Evolutionary conservation across 2,113 vertebrate species (phyloP), one percentile per base, ranked within the genome.

Genomic region (Spermophilus dauricus): DNA sequence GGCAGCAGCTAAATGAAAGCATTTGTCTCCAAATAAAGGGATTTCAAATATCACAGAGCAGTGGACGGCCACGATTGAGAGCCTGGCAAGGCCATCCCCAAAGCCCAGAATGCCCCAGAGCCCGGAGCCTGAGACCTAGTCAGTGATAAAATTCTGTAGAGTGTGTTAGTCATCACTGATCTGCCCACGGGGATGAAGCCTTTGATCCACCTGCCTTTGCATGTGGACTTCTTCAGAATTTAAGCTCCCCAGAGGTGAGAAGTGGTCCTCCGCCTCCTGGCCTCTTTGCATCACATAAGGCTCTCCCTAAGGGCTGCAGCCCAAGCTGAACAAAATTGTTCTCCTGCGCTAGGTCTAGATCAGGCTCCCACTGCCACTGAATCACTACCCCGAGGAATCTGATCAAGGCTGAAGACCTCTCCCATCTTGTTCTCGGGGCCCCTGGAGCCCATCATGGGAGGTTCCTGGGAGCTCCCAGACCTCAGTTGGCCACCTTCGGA

Each of bases 1-100:
- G 86, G 83, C 94, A 94, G 89, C 39, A 85, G 92, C 86, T 95
- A 95, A 97, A 96, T 81, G 96, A 93, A 95, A 96, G 78, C 92
- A 95, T 89, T 78, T 84, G 89, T 84, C 89, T 96, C 75, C 75
- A 65, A 70, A 94, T 76, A 89, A 82, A 95, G 70, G 20, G 51
- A 75, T 81, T 86, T 73, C 42, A 45, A 76, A 80, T 39, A 16
- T 39, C 48, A 4, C 2, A 5, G n/a, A 75, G 22, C 28, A 48
- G 73, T 22, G 73, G 45, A 26, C 37, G 72, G 78, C 42, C n/a
- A 42, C 6, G 63, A 78, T 11, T 34, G 2, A 72, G 58, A 56
- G 16, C 86, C 67, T 32, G 18, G 51, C 24, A 0, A 39, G 92
- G 34, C 67, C 88, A 6, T n/a, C 24, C 13, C 39, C 70, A 3